Conservation (phyloP, 1,140 invertebrate species). For the Tetramorium parvispinum region DNA sequence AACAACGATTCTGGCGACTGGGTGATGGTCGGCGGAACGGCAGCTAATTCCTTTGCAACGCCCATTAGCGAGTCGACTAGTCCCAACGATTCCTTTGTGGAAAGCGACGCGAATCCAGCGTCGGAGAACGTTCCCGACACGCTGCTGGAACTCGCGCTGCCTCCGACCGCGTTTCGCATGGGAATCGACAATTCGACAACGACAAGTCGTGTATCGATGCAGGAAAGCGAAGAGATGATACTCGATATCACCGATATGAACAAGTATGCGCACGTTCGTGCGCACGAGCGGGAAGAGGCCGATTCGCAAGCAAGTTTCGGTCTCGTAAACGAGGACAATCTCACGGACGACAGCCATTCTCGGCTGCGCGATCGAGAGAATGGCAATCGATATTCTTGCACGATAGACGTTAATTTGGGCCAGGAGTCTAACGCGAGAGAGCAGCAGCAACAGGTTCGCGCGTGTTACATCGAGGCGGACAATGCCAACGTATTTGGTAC, state of each 20-base stretch:
- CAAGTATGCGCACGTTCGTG: slow-evolving; percentile 28
- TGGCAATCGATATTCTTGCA: slow-evolving; percentile 69
- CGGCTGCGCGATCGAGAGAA: slow-evolving; percentile 62
- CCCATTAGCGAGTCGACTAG: slow-evolving; percentile 78
- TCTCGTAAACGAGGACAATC: slow-evolving; percentile 36
- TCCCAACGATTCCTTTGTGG: slow-evolving; percentile 76
- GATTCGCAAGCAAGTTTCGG: slow-evolving; percentile 42
- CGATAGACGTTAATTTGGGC: slow-evolving; percentile 43
- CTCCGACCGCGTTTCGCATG: slow-evolving; percentile 80
- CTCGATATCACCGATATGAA: slow-evolving; percentile 72
- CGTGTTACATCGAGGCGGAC: slow-evolving; percentile 69
- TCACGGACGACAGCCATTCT: slow-evolving; percentile 3
- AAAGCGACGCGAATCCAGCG: slow-evolving; percentile 72
- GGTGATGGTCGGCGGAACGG: slow-evolving; percentile 81
- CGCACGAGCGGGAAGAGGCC: slow-evolving; percentile 2
- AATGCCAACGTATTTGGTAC: slow-evolving; percentile 72
- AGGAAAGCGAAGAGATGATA: slow-evolving; percentile 75
- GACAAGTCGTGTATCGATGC: slow-evolving; percentile 74
- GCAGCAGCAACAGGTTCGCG: slow-evolving; percentile 45
- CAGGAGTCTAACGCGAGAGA: slow-evolving; percentile 65
- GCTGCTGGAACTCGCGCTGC: slow-evolving; percentile 81
- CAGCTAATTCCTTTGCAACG: slow-evolving; percentile 77
- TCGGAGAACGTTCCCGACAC: slow-evolving; percentile 81
- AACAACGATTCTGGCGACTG: slow-evolving; percentile 79
- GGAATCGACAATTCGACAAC: slow-evolving; percentile 79